Evolutionary conservation across 2,113 vertebrate species (phyloP), one percentile per base, ranked within the genome.

Genomic region (Chlamydotis undulata): DNA sequence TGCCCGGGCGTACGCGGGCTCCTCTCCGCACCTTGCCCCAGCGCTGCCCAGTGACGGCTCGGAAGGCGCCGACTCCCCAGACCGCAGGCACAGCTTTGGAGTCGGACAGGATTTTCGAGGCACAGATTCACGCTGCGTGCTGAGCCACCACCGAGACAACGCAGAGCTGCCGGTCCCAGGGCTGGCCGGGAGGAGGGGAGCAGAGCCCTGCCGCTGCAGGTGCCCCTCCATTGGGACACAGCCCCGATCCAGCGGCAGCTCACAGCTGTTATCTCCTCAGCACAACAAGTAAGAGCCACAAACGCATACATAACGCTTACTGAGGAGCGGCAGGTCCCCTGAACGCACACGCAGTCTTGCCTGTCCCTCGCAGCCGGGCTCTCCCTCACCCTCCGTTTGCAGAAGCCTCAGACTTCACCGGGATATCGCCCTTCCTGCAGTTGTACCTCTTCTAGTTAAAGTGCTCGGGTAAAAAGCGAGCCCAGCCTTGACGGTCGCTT

Each of bases 291-390:
- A 16, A 33, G 21, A 14, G 2, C 14, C 7, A 9, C 22, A 85
- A 88, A 23, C 19, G 31, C 41, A 2, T 1, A 8, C 1, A 57
- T 11, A 23, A 39, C 0, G 10, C 1, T 3, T 4, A 2, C 60
- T 11, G 24, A 15, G 81, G 56, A 91, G 71, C 84, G 70, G 53
- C 77, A 9, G 73, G 47, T 68, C 53, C 45, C 37, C 9, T 2
- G 14, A 31, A 23, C 43, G 8, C 33, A 8, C 14, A 5, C 0
- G 0, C 19, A 11, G 8, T 0, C 49, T 1, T 7, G 14, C 41
- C 65, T 3, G 11, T 3, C 23, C 69, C 25, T 4, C 3, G 4
- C 18, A 5, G 37, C 39, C 41, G 14, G 11, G 15, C 22, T 75
- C 25, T 28, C 73, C 31, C 21, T 12, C 50, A 13, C 14, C 25